A percentile compares a stretch with the other conserved stretches of the same genome.
These are phyloP conservation scores for Styela clava DNA, from an alignment of 23 tunicate species.

Conservation along the genomic window DNA sequence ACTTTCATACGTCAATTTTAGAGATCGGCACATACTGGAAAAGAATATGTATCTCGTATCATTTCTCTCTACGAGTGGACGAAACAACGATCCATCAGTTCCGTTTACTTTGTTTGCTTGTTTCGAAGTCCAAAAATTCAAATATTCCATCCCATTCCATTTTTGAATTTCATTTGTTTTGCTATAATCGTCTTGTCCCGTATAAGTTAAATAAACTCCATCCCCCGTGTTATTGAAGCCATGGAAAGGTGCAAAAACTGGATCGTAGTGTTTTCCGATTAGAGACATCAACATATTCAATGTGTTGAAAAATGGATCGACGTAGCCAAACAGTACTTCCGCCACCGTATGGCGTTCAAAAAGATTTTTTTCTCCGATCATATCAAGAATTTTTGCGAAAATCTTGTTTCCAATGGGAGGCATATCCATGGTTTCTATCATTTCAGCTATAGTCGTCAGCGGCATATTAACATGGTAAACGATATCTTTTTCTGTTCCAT, in stretches of 20 bases:
- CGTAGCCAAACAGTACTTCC: conserved; percentile 76
- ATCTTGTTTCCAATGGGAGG: neutral
- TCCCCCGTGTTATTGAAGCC: conserved; percentile 84
- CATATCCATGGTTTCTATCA: conserved; percentile 13
- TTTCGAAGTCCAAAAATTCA: conserved; percentile 54
- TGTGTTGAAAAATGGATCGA: conserved; percentile 55
- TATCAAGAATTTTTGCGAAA: neutral
- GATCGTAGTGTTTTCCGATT: conserved; percentile 28
- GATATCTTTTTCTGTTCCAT: neutral
- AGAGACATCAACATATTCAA: conserved; percentile 33
- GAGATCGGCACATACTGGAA: conserved; percentile 81
- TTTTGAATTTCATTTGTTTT: conserved; percentile 42
- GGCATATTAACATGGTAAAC: conserved; percentile 73
- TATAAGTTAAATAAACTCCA: conserved; percentile 57
- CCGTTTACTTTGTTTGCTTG: conserved; percentile 86
- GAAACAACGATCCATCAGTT: conserved; percentile 75
- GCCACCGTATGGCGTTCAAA: conserved; percentile 64
- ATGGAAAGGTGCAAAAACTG: conserved; percentile 63
- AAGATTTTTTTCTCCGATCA: conserved; percentile 29
- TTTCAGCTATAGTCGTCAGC: conserved; percentile 24
- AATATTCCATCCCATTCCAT: conserved; percentile 61
- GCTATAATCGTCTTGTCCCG: conserved; percentile 50
- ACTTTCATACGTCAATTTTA: conserved; percentile 39
- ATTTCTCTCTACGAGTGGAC: conserved; percentile 35
- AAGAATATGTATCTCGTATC: conserved; percentile 63